These are phyloP conservation scores for Drosophila stalkeri DNA, from an alignment of 2,888 invertebrate genomes.

Conservation along the genomic window DNA sequence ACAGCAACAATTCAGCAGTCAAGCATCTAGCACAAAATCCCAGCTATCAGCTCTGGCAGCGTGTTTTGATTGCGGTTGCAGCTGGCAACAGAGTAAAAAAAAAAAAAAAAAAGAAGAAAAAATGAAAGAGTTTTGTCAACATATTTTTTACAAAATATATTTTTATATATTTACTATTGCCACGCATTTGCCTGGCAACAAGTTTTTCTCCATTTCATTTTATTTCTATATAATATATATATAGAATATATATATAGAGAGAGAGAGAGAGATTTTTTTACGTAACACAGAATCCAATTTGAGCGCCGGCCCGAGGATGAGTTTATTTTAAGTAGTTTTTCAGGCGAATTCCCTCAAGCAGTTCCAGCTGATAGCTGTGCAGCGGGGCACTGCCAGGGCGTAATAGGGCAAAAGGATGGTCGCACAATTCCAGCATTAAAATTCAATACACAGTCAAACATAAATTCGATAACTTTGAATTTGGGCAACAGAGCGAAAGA, in stretches of 20 bases:
- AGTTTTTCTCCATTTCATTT: slow-evolving; percentile 10
- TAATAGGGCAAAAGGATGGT: slow-evolving; percentile 7
- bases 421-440: slow-evolving; percentile 65
- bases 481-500: slow-evolving; percentile 59
- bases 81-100: slow-evolving; percentile 37
- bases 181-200: slow-evolving; percentile 42
- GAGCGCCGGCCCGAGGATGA: slow-evolving; percentile 48
- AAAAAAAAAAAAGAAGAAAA: background rate
- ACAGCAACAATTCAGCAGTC: background rate
- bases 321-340: slow-evolving; percentile 77
- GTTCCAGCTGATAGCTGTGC: slow-evolving; percentile 51
- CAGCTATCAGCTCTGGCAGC: slow-evolving; percentile 40
- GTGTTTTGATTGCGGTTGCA: slow-evolving; percentile 70
- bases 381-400: background rate
- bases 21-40: slow-evolving; percentile 22
- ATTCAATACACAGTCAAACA: slow-evolving; percentile 77
- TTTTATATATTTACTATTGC: slow-evolving; percentile 53
- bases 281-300: slow-evolving; percentile 69
- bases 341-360: slow-evolving; percentile 63
- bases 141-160: slow-evolving; percentile 71
- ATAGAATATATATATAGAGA: background rate
- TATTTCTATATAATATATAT: slow-evolving; percentile 9
- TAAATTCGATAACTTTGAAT: slow-evolving; percentile 79
- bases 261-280: no score
- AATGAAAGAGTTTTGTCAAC: slow-evolving; percentile 56